Base-by-base conservation (phyloP, 2,797 vertebrate genomes). In the Chelonia mydas region DNA sequence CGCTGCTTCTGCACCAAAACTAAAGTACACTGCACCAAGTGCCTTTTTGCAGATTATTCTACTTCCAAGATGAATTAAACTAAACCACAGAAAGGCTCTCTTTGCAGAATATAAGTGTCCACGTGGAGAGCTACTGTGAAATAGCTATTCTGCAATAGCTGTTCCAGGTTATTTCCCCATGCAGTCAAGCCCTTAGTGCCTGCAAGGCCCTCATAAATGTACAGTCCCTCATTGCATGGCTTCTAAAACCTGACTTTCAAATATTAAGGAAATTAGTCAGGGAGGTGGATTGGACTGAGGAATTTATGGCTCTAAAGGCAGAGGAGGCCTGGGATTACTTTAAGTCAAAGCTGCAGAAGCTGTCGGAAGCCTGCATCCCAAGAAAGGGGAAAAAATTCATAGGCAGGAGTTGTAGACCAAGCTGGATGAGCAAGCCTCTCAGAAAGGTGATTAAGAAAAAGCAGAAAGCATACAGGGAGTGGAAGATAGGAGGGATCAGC, bases 141-240 rank as follows among this genome's bases (percentile, higher is more conserved):
- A 72, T 41, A 23, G 37, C 19, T 72, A 68, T 21, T 41, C 5
- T 72, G n/a, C 37, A 41, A 12, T 41, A 72, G 19, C 37, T 68
- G 19, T 68, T 68, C 19, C n/a, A 68, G 16, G 61, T 37, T 72
- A 72, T 72, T 72, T 72, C n/a, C 68, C 68, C 68, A 72, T 41
- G 37, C 68, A 72, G 68, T 23, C 68, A 72, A 41, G 37, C 68
- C 11, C 21, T 72, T 93, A 90, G 87, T 94, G 94, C 83, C 68
- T 96, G 92, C 55, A 19, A 93, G 96, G 76, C 84, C 96, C 94
- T 96, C 93, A 88, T 79, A 97, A 96, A 97, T 95, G 95, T 96
- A 95, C 95, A 93, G 96, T 54, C 53, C 53, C 7, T 95, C 89
- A 90, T 95, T 97, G 91, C 93, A 50, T 95, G 96, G 86, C 95